phyloP scores from a whole-genome alignment of 2,797 vertebrate species.

The Prunella strophiata region DNA sequence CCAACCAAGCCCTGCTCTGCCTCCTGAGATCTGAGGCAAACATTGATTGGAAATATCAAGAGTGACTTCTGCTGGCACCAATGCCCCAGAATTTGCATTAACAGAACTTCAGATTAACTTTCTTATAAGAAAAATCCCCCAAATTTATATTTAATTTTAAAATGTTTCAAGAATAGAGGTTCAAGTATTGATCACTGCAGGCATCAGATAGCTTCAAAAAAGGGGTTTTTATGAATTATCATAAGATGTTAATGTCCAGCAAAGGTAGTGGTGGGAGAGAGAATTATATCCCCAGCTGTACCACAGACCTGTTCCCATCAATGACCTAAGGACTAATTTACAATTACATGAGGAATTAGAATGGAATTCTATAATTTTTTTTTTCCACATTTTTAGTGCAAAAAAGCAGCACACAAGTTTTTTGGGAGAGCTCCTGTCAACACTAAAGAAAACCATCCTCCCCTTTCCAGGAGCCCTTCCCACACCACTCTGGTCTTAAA shows the following conservation, averaged over 20 bases:
- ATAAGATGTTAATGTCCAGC: neutral
- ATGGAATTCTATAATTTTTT: neutral
- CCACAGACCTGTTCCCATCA: neutral
- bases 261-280: neutral
- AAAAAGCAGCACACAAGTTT: neutral
- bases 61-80: neutral
- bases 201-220: neutral
- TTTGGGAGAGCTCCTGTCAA: neutral
- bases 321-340: neutral
- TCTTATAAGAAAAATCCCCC: neutral
- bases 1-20: neutral
- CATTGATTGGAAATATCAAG: neutral
- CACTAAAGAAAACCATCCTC: neutral
- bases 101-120: neutral
- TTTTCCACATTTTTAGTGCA: neutral
- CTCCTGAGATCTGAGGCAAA: neutral
- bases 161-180: neutral
- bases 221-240: neutral
- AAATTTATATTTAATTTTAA: neutral
- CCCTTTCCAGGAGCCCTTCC: neutral
- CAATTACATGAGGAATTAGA: neutral
- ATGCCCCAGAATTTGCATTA: neutral
- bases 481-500: neutral
- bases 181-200: neutral
- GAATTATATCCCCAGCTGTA: neutral